A percentile compares a stretch with the other conserved stretches of the same genome.
Conservation (phyloP, 2,797 vertebrate species). For the Aselliscus stoliczkanus region DNA sequence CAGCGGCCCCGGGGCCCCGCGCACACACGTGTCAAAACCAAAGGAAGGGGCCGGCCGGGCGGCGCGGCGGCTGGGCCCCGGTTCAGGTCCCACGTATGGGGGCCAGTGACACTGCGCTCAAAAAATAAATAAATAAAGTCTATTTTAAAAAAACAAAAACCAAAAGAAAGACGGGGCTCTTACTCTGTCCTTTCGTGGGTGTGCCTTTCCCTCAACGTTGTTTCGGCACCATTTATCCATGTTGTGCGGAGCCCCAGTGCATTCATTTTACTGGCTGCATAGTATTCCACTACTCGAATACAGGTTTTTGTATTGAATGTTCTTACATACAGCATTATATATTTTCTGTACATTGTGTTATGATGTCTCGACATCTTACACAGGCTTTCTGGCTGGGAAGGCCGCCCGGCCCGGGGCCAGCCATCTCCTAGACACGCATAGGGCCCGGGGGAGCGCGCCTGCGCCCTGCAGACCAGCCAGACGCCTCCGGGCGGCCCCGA, state of each 20-base stretch:
- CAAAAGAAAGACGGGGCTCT: too few species aligned
- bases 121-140: too few species aligned
- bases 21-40: not conserved
- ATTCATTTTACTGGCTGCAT: not conserved
- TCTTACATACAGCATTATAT: too few species aligned
- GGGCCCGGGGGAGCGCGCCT: not conserved
- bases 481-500: not conserved
- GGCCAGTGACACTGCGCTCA: too few species aligned
- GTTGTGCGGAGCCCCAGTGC: too few species aligned
- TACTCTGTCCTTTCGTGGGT: accelerated
- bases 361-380: not conserved
- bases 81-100: too few species aligned
- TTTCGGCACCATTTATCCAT: accelerated
- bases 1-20: too few species aligned
- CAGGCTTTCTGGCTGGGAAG: not conserved
- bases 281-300: not conserved
- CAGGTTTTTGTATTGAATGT: not conserved
- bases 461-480: not conserved
- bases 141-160: too few species aligned
- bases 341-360: not conserved
- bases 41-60: accelerated
- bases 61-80: too few species aligned
- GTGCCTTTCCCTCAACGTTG: accelerated
- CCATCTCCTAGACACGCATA: not conserved
- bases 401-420: too few species aligned